These are phyloP conservation scores for Aphodius sticticus DNA, from an alignment of 2,888 invertebrate species.

Conservation along the genomic window DNA sequence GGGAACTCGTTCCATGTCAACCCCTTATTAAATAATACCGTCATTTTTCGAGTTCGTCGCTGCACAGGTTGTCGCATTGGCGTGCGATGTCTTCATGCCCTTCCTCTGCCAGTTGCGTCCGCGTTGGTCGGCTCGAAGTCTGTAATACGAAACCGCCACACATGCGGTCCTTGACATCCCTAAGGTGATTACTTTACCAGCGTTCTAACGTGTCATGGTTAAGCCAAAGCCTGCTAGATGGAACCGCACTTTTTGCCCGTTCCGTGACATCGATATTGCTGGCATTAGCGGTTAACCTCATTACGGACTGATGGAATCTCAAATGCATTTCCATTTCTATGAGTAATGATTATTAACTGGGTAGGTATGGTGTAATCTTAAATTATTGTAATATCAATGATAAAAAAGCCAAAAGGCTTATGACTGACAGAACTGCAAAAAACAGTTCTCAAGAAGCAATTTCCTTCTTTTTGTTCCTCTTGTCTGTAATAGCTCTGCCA, in stretches of 20 bases:
- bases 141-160: background rate
- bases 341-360: background rate
- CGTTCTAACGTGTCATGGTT: background rate
- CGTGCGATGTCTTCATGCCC: background rate
- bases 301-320: background rate
- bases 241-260: background rate
- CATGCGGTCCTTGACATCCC: constrained; percentile 4
- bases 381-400: background rate
- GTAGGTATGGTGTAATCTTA: background rate
- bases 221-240: background rate
- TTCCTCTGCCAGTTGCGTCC: background rate
- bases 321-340: background rate
- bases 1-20: background rate
- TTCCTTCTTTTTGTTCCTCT: too few species aligned
- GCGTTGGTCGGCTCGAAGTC: background rate
- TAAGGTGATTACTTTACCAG: background rate
- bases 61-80: background rate
- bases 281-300: background rate
- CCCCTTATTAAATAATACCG: background rate
- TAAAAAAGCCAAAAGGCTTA: background rate
- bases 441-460: too few species aligned
- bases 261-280: background rate
- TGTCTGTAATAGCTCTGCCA: too few species aligned
- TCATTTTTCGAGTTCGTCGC: background rate
- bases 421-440: too few species aligned